A percentile compares a stretch with the other conserved stretches of the same genome.
Evolutionary conservation across 2,113 vertebrate species (phyloP).

Genomic region (Pongo abelii): DNA sequence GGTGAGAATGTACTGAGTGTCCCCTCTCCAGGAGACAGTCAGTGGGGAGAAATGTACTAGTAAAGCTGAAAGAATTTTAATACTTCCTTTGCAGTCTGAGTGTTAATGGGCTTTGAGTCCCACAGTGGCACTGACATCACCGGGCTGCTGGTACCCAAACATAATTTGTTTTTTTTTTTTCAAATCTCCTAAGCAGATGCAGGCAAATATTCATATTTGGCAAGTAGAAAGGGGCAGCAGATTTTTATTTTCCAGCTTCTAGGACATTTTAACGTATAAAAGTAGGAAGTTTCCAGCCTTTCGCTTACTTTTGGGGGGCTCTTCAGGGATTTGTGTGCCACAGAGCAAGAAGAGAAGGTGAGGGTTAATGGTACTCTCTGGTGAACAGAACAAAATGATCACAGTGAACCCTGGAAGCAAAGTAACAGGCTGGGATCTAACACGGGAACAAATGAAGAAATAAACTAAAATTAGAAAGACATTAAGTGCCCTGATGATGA

Average conservation of each 20-base stretch:
- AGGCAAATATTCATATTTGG: neutral
- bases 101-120: conserved; percentile 12
- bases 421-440: conserved; percentile 11
- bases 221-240: neutral
- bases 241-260: conserved; percentile 22
- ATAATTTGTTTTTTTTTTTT: neutral
- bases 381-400: neutral
- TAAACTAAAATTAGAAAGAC: conserved; percentile 74
- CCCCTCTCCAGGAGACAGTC: neutral
- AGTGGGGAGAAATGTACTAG: neutral
- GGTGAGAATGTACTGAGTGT: neutral
- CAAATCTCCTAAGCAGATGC: neutral
- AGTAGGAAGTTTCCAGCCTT: neutral
- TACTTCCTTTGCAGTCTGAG: conserved; percentile 47
- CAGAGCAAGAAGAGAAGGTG: neutral
- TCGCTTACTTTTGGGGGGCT: neutral
- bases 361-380: neutral
- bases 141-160: neutral
- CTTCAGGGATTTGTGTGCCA: neutral
- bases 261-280: neutral
- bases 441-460: conserved; percentile 55
- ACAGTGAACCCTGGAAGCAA: neutral
- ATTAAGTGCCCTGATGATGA: conserved; percentile 54
- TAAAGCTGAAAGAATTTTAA: conserved; percentile 37
- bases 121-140: neutral